phyloP scores from a whole-genome alignment of 1,140 invertebrate genomes.

The Phymastichus coffea region DNA sequence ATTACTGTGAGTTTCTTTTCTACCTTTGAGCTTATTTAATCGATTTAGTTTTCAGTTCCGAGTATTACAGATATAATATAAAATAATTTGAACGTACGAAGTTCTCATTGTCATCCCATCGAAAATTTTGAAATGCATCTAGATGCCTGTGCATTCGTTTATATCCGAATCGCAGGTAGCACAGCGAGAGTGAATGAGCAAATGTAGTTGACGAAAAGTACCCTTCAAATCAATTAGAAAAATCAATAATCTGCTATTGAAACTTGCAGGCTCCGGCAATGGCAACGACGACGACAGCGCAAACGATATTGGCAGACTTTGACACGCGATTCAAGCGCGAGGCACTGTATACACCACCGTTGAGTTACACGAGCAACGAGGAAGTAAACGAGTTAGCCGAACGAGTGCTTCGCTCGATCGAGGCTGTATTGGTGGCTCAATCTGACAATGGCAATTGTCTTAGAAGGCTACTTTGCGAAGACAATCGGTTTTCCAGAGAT shows the following conservation, averaged over 20 bases:
- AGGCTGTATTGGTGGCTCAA: constrained; percentile 56
- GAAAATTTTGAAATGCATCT: no score
- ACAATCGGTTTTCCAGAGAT: constrained; percentile 62
- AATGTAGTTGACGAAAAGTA: no score
- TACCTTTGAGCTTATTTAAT: no score
- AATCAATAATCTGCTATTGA: no score
- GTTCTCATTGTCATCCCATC: no score
- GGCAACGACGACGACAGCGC: constrained; percentile 30
- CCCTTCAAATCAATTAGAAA: no score
- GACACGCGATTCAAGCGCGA: constrained; percentile 40
- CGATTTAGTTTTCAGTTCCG: no score
- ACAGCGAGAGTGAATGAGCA: no score
- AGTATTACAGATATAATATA: no score
- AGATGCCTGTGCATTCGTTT: no score
- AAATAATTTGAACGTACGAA: no score
- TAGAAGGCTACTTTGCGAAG: constrained; percentile 63
- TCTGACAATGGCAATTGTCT: constrained; percentile 59
- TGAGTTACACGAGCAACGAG: constrained; percentile 37
- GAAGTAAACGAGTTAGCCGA: constrained; percentile 60
- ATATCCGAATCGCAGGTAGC: no score
- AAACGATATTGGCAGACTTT: constrained; percentile 26
- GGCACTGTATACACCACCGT: constrained; percentile 18
- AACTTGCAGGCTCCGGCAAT: constrained; percentile 29
- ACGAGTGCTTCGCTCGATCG: constrained; percentile 57
- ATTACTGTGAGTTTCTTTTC: constrained; percentile 38